A percentile compares a stretch with the other conserved stretches of the same genome.
phyloP scores from a whole-genome alignment of 2,797 vertebrate species.

The Cossypha heuglini region DNA sequence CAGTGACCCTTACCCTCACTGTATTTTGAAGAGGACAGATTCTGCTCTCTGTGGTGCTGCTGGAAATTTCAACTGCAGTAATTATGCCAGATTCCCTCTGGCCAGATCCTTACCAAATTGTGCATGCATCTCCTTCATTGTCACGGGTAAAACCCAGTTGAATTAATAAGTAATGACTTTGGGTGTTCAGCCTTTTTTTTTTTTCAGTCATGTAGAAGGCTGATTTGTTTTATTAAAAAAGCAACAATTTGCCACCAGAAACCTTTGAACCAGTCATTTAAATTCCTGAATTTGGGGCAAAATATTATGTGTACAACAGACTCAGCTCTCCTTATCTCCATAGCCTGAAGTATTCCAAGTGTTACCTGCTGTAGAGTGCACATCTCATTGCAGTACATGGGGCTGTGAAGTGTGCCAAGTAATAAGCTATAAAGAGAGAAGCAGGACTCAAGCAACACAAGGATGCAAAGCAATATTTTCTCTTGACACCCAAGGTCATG shows the following conservation, averaged over 20 bases:
- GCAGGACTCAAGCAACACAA: slow-evolving; percentile 60
- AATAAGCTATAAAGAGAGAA: slow-evolving; percentile 59
- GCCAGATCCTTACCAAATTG: not conserved
- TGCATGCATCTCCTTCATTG: not conserved
- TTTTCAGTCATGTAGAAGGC: not conserved
- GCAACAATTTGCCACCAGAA: not conserved
- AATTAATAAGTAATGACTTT: not conserved
- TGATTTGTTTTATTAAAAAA: not conserved
- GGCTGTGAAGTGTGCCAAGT: slow-evolving; percentile 53
- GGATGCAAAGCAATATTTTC: slow-evolving; percentile 72
- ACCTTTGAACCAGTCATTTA: slow-evolving; percentile 11
- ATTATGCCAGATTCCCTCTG: not conserved
- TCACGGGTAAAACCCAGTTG: not conserved
- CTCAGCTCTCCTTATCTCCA: slow-evolving; percentile 19
- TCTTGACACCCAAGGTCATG: slow-evolving; percentile 74
- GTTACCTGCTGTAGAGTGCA: not conserved
- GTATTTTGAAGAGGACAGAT: not conserved
- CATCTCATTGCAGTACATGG: slow-evolving; percentile 38
- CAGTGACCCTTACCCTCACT: not conserved
- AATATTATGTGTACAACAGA: slow-evolving; percentile 11
- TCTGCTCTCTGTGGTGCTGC: not conserved
- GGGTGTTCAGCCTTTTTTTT: not conserved
- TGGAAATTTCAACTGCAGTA: not conserved
- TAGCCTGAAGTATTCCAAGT: slow-evolving; percentile 8
- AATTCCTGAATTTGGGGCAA: slow-evolving; percentile 18